phyloP scores from a whole-genome alignment of 1,140 invertebrate genomes.

The Drosophila kanapiae region DNA sequence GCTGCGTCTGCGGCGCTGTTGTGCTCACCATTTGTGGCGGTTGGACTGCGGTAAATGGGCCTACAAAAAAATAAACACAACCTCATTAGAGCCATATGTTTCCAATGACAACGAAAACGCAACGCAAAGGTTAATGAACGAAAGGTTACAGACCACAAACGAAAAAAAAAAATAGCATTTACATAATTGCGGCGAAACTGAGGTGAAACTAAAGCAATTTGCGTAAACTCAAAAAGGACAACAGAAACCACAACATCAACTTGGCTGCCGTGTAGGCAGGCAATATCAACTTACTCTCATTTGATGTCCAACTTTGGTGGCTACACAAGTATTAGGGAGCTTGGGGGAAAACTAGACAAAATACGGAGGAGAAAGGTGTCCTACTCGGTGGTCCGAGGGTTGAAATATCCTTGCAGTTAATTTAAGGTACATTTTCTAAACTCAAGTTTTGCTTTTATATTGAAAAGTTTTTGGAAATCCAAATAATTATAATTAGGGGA shows the following conservation, averaged over 20 bases:
- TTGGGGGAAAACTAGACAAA: slow-evolving; percentile 23
- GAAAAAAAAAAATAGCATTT: slow-evolving; percentile 29
- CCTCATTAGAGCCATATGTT: slow-evolving; percentile 20
- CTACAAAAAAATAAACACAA: slow-evolving; percentile 30
- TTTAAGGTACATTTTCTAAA: background rate
- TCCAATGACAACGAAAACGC: slow-evolving; percentile 15
- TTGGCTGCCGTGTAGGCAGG: slow-evolving; percentile 18
- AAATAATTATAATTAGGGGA: too few species aligned
- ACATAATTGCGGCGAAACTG: slow-evolving; percentile 42
- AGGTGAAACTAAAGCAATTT: slow-evolving; percentile 42
- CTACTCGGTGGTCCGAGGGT: slow-evolving; percentile 39
- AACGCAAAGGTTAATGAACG: slow-evolving; percentile 57
- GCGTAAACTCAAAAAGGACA: slow-evolving; percentile 55
- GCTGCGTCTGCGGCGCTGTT: slow-evolving; percentile 15
- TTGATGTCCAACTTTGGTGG: slow-evolving; percentile 30
- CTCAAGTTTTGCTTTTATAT: background rate
- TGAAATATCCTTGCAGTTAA: slow-evolving; percentile 10
- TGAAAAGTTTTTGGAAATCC: background rate
- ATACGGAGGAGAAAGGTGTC: background rate
- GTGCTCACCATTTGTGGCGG: slow-evolving; percentile 26
- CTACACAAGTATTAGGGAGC: background rate
- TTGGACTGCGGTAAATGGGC: slow-evolving; percentile 14
- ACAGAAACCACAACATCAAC: slow-evolving; percentile 54
- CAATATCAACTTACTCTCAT: slow-evolving; percentile 53
- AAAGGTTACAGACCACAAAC: slow-evolving; percentile 30